phyloP scores from a whole-genome alignment of 2,888 invertebrate genomes.

The Synanthedon myopaeformis region DNA sequence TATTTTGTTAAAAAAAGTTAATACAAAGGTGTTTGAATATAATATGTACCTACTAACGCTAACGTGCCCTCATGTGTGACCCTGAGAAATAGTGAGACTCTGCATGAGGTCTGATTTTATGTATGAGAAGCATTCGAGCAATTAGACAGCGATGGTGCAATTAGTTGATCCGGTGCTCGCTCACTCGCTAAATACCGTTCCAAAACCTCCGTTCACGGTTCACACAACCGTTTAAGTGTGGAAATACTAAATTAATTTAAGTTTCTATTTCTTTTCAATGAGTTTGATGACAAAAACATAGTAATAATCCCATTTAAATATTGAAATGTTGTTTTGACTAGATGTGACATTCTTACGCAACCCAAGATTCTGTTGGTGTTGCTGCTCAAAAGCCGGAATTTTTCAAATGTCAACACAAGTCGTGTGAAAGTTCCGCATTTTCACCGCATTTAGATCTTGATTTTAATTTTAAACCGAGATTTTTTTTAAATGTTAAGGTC shows the following conservation, averaged over 20 bases:
- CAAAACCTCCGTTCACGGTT: slow-evolving; percentile 9
- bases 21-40: no score
- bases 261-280: background rate
- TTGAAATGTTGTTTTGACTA: background rate
- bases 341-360: slow-evolving; percentile 6
- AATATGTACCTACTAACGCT: no score
- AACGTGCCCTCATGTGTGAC: slow-evolving; percentile 8
- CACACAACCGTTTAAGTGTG: background rate
- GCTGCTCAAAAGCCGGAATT: slow-evolving; percentile 8
- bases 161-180: slow-evolving; percentile 25
- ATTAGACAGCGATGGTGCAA: slow-evolving; percentile 38
- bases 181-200: slow-evolving; percentile 16
- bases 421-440: slow-evolving; percentile 27
- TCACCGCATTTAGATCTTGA: slow-evolving; percentile 9
- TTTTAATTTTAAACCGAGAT: no score
- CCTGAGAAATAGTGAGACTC: slow-evolving; percentile 23
- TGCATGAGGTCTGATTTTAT: slow-evolving; percentile 21
- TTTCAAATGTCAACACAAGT: slow-evolving; percentile 10
- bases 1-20: no score
- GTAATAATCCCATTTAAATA: background rate
- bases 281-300: background rate
- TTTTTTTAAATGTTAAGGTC: no score
- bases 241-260: no score
- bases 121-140: slow-evolving; percentile 23
- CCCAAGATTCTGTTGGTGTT: slow-evolving; percentile 4